phyloP scores from a whole-genome alignment of 2,888 invertebrate species.

The Drosophila rubida region DNA sequence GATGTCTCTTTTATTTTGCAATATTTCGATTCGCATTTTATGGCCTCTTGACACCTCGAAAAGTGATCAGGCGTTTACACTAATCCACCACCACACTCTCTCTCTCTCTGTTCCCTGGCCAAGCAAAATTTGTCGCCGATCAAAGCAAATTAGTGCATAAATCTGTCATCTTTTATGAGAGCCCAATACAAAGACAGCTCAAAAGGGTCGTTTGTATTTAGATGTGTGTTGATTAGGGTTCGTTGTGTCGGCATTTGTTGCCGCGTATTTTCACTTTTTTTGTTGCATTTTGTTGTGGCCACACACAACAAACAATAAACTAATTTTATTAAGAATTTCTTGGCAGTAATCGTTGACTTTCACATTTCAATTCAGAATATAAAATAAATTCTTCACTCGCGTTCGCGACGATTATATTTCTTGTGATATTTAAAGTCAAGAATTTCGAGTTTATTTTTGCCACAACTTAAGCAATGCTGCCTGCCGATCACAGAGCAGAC shows the following conservation, averaged over 20 bases:
- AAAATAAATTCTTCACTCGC: slow-evolving; percentile 2
- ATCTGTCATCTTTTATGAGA: slow-evolving; percentile 47
- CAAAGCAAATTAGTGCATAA: slow-evolving; percentile 50
- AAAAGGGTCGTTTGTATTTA: slow-evolving; percentile 49
- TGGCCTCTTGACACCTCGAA: slow-evolving; percentile 41
- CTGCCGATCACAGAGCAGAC: background rate
- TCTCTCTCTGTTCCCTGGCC: slow-evolving; percentile 27
- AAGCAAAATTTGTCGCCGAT: slow-evolving; percentile 5
- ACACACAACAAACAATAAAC: slow-evolving; percentile 37
- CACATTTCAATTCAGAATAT: slow-evolving; percentile 28
- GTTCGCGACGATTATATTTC: background rate
- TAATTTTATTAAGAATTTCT: slow-evolving; percentile 40
- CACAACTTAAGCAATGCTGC: background rate
- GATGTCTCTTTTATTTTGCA: slow-evolving; percentile 34
- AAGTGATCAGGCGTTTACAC: slow-evolving; percentile 27
- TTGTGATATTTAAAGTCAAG: slow-evolving; percentile 7
- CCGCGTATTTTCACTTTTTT: slow-evolving; percentile 55
- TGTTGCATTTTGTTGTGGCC: slow-evolving; percentile 21
- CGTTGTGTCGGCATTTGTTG: slow-evolving; percentile 18
- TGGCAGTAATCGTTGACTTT: slow-evolving; percentile 35
- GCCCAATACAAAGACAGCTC: slow-evolving; percentile 26
- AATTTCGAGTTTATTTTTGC: slow-evolving; percentile 12
- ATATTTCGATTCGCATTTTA: slow-evolving; percentile 40
- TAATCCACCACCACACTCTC: slow-evolving; percentile 28
- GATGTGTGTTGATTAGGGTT: slow-evolving; percentile 33